Evolutionary conservation across 2,888 invertebrate species (phyloP).

Genomic region (Drosophila pseudotalamancana): DNA sequence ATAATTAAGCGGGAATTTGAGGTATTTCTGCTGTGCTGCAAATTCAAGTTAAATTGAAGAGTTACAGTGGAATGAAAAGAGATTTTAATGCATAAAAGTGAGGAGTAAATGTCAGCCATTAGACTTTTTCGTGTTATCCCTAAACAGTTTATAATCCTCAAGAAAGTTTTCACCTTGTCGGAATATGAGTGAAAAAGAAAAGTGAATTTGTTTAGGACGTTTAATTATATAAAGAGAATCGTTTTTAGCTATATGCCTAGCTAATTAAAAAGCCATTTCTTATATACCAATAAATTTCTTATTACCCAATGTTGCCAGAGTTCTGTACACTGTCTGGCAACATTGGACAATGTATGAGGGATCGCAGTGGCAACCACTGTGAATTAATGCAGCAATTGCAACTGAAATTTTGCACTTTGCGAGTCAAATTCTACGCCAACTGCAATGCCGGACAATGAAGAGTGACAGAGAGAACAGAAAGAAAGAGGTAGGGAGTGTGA

Average conservation of each 20-base stretch:
- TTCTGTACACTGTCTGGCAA: constrained; percentile 12
- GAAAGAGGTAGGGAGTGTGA: neutral
- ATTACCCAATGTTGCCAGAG: constrained; percentile 17
- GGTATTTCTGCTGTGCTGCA: constrained; percentile 28
- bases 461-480: neutral
- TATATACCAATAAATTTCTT: neutral
- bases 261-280: neutral
- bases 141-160: too few species aligned
- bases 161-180: neutral
- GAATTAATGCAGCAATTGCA: constrained; percentile 53
- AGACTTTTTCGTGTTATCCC: too few species aligned
- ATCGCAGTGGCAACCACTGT: constrained; percentile 58
- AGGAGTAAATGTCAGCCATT: neutral
- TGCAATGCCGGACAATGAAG: constrained; percentile 16
- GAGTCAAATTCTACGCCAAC: constrained; percentile 44
- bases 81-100: neutral
- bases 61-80: constrained; percentile 25
- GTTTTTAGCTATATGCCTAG: neutral
- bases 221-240: neutral
- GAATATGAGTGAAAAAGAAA: neutral
- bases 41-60: constrained; percentile 13
- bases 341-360: constrained; percentile 14
- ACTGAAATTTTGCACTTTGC: constrained; percentile 45
- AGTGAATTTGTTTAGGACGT: too few species aligned
- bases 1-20: constrained; percentile 66